Evolutionary conservation across 2,113 vertebrate genomes (phyloP).

Genomic region (Seriola quinqueradiata): DNA sequence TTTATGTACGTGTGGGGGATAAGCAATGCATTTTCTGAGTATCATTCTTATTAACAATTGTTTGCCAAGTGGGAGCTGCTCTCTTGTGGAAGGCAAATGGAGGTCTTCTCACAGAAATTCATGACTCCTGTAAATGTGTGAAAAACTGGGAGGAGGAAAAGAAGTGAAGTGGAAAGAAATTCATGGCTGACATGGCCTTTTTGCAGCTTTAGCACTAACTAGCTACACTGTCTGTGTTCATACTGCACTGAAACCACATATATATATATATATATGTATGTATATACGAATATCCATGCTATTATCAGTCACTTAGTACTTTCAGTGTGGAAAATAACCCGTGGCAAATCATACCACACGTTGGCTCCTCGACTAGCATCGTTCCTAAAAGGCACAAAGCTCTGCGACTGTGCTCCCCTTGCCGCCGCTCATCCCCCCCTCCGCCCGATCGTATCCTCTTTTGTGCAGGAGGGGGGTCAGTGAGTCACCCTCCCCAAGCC

Average conservation of each 20-base stretch:
- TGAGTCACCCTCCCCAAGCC: constrained; percentile 41
- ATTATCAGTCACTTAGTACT: constrained; percentile 31
- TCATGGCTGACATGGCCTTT: constrained; percentile 11
- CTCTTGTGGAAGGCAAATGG: constrained; percentile 28
- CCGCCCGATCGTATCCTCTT: constrained; percentile 1
- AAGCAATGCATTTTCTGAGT: constrained; percentile 12
- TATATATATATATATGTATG: not conserved
- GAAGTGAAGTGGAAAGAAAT: constrained; percentile 33
- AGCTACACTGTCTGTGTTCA: constrained; percentile 16
- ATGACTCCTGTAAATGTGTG: constrained; percentile 51
- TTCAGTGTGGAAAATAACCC: constrained; percentile 47
- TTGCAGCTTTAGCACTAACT: constrained; percentile 2
- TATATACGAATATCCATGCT: not conserved
- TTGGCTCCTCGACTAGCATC: constrained; percentile 11
- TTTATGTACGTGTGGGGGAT: constrained; percentile 1
- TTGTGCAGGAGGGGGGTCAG: not conserved
- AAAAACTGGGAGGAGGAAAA: constrained; percentile 25
- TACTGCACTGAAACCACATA: constrained; percentile 13
- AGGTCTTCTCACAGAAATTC: constrained; percentile 52
- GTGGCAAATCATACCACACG: constrained; percentile 29
- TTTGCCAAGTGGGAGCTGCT: constrained; percentile 26
- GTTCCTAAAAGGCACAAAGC: constrained; percentile 48
- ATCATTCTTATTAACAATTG: constrained; percentile 50
- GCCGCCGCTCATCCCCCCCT: not conserved
- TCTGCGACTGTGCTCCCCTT: constrained; percentile 30